Percentiles rank a stretch among this genome's conserved stretches.
These are phyloP conservation scores for Chionis minor DNA, from an alignment of 2,113 vertebrate species.

Conservation along the genomic window DNA sequence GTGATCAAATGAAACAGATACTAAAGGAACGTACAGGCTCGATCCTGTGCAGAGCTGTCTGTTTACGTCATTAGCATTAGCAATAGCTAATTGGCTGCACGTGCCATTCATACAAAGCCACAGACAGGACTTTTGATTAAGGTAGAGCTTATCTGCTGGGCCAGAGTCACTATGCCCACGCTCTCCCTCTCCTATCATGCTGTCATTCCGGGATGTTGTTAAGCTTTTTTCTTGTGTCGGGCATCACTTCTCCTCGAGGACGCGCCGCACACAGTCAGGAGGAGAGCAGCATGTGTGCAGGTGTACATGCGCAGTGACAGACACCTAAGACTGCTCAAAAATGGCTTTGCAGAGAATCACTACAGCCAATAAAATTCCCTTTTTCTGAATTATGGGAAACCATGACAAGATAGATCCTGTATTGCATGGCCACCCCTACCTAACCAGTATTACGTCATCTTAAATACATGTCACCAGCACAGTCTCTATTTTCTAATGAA, in stretches of 20 bases:
- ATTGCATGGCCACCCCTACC: neutral
- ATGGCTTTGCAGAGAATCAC: neutral
- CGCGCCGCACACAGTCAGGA: accelerated
- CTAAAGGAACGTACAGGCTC: neutral
- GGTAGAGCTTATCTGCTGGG: neutral
- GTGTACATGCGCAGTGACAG: accelerated
- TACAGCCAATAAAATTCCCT: neutral
- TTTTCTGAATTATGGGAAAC: neutral
- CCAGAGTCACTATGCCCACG: accelerated
- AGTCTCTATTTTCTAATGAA: neutral
- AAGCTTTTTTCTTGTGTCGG: neutral
- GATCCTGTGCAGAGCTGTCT: neutral
- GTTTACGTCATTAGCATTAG: neutral
- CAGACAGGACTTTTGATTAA: neutral
- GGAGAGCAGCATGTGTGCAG: neutral
- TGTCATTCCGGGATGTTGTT: neutral
- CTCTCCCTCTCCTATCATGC: neutral
- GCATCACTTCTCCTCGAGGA: neutral
- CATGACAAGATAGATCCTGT: neutral
- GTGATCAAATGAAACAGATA: neutral
- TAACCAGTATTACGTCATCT: neutral
- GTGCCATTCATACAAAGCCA: neutral
- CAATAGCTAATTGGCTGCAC: neutral
- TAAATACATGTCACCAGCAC: neutral
- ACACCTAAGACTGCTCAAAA: neutral